Conservation (phyloP, 2,113 vertebrate species). For the Pituophis catenifer region DNA sequence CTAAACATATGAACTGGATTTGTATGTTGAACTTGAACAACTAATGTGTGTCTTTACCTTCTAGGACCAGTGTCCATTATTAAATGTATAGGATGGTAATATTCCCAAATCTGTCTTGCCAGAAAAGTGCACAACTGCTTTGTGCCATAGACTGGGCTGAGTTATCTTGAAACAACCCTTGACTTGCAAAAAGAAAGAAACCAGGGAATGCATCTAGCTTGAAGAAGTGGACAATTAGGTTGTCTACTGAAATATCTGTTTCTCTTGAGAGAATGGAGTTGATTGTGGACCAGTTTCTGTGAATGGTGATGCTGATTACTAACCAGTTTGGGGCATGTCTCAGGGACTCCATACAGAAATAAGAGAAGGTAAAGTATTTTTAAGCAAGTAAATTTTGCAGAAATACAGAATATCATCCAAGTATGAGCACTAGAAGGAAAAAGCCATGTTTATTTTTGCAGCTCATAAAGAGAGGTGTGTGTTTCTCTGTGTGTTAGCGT, state of each 20-base stretch:
- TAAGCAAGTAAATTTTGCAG: constrained; percentile 61
- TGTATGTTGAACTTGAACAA: constrained; percentile 25
- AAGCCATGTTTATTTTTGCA: constrained; percentile 56
- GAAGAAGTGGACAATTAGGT: constrained; percentile 37
- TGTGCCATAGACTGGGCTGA: constrained; percentile 51
- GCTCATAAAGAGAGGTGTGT: constrained; percentile 55
- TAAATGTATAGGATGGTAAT: constrained; percentile 40
- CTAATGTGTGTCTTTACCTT: constrained; percentile 46
- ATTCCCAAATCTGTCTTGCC: constrained; percentile 59
- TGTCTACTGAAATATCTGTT: constrained; percentile 53
- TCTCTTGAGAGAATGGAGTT: constrained; percentile 59
- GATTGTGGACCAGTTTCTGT: constrained; percentile 67
- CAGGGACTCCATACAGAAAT: constrained; percentile 83
- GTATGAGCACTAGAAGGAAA: constrained; percentile 70
- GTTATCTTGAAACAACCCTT: constrained; percentile 59
- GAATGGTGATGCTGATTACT: constrained; percentile 71
- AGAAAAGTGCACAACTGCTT: constrained; percentile 56
- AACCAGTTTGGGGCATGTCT: constrained; percentile 78
- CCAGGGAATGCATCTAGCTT: constrained; percentile 43
- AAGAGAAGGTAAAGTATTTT: constrained; percentile 72
- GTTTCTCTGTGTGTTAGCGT: constrained; percentile 44
- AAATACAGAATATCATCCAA: constrained; percentile 65
- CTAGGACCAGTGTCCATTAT: constrained; percentile 43
- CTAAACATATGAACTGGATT: fast-evolving
- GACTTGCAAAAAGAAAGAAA: constrained; percentile 27